Evolutionary conservation across 2,797 vertebrate genomes (phyloP).

Genomic region (Triplophysa yarkandensis): DNA sequence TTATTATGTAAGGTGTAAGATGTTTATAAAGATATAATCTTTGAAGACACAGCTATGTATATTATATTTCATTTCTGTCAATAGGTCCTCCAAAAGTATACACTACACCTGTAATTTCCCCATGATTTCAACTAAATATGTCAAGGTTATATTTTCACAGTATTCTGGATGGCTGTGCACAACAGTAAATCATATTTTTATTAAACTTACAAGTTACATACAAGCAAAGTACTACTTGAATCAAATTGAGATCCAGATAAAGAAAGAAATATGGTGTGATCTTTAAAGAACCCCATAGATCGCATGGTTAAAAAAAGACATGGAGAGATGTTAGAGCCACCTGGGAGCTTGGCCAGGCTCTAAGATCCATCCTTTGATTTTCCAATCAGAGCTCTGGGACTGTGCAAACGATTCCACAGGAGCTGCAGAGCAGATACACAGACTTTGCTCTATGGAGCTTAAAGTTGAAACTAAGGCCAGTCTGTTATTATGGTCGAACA

Average conservation of each 20-base stretch:
- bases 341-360: slow-evolving; percentile 14
- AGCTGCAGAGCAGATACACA: slow-evolving; percentile 50
- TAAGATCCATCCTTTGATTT: slow-evolving; percentile 52
- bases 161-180: too few species aligned
- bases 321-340: background rate
- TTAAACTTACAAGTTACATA: too few species aligned
- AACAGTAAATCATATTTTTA: too few species aligned
- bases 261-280: background rate
- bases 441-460: slow-evolving; percentile 44
- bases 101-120: too few species aligned
- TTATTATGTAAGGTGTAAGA: too few species aligned
- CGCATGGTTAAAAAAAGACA: slow-evolving; percentile 4
- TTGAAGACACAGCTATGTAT: too few species aligned
- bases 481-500: slow-evolving; percentile 55
- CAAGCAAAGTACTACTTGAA: background rate
- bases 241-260: background rate
- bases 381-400: slow-evolving; percentile 48
- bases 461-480: slow-evolving; percentile 52
- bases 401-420: slow-evolving; percentile 55
- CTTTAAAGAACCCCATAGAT: slow-evolving; percentile 15
- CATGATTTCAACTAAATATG: too few species aligned
- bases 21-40: too few species aligned
- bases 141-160: too few species aligned
- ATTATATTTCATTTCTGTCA: too few species aligned
- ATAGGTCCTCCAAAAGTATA: too few species aligned